Base-by-base conservation (phyloP, 2,888 invertebrate genomes). In the Ochropleura leucogaster region DNA sequence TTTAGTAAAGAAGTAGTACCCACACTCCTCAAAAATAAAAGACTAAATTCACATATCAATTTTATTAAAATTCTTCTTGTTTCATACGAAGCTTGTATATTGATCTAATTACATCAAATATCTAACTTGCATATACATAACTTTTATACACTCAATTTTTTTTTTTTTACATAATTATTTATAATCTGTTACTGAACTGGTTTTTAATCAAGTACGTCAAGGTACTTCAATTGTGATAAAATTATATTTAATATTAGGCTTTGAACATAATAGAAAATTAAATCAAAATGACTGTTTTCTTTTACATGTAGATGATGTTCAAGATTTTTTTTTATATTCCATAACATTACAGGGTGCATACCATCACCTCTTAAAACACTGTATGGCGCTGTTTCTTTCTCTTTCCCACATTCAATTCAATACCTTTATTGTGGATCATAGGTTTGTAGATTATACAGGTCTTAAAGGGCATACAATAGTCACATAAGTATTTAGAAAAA, bases 41-140 rank as follows among this genome's bases (percentile, higher is more conserved):
- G 4, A 80, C 77, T 85, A 76, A 83, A 62, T 71, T 94, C 93
- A 94, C 94, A 95, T 95, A 95, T 92, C 93, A 95, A 94, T 95
- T 96, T 96, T 96, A 96, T 96, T 96, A 96, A 95, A 96, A 96
- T 92, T 90, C 91, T 89, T 83, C 73, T 94, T 93, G 90, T 94
- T 91, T 92, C 93, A 94, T 96, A 95, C 91, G 93, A 96, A 96
- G 96, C 96, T 94, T 95, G 96, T 96, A 95, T 95, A 95, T 90
- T 94, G 92, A 91, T 93, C 95, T 96, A 96, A 87, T 94, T 95
- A 96, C 96, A 96, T 93, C 94, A 90, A 96, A 80, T 92, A 86
- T 92, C 95, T 96, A 96, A 92, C 91, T 93, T 91, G 94, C 95
- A 91, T 92, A 92, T 89, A 87, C 86, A 87, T 89, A 87, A 86